A percentile compares a stretch with the other conserved stretches of the same genome.
Conservation (phyloP, 1,140 invertebrate species). For the Drosophila hydei region DNA sequence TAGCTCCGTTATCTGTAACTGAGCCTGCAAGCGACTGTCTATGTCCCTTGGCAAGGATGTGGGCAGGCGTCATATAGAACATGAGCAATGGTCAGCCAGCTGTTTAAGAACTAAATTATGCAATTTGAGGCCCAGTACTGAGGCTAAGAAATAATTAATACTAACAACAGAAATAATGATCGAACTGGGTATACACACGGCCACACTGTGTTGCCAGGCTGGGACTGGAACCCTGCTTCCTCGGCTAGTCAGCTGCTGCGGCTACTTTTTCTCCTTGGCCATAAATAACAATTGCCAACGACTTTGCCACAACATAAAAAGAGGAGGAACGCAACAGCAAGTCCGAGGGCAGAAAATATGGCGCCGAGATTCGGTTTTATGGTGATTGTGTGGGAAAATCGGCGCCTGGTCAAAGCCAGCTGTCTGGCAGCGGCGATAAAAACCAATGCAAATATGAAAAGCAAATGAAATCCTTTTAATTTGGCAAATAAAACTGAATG, state of each 20-base stretch:
- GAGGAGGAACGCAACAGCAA: neutral
- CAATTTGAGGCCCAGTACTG: conserved; percentile 51
- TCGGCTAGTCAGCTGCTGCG: conserved; percentile 9
- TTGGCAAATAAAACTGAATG: conserved; percentile 74
- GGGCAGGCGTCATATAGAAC: conserved; percentile 1
- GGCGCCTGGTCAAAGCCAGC: conserved; percentile 22
- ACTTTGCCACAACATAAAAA: neutral
- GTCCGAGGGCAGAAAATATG: conserved; percentile 52
- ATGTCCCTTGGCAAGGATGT: conserved; percentile 25
- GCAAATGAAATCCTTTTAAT: conserved; percentile 79
- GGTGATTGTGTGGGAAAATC: conserved; percentile 73
- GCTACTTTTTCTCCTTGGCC: conserved; percentile 36
- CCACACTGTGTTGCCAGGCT: conserved; percentile 25
- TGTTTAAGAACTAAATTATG: conserved; percentile 45
- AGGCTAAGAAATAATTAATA: conserved; percentile 76
- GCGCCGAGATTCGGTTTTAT: conserved; percentile 67
- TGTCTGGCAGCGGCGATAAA: conserved; percentile 61
- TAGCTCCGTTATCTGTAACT: conserved; percentile 52
- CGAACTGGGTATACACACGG: conserved; percentile 17
- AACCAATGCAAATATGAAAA: conserved; percentile 74
- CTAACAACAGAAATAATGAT: conserved; percentile 55
- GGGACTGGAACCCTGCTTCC: conserved; percentile 27
- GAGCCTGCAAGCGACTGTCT: conserved; percentile 36
- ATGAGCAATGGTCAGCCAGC: conserved; percentile 9
- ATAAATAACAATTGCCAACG: conserved; percentile 73